Evolutionary conservation across 2,113 vertebrate species (phyloP), one percentile per base, ranked within the genome.

Genomic region (Lepisosteus osseus): DNA sequence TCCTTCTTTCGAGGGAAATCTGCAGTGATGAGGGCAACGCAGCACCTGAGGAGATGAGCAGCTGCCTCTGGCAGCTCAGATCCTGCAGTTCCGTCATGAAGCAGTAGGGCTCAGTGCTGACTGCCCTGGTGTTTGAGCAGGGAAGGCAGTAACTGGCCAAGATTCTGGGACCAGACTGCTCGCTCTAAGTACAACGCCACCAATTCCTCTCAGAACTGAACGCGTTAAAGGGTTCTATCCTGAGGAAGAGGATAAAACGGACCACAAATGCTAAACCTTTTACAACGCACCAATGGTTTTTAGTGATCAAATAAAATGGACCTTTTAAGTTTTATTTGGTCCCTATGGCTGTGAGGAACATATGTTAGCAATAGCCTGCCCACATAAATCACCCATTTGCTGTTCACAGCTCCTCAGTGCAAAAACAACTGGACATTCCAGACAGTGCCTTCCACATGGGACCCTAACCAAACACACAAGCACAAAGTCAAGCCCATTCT

Each of bases 311-410:
- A 90, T 90, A 87, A 90, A 90, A 90, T 72, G 73, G 78, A 82
- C 79, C 86, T 84, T 88, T 90, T 87, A 88, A 85, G 82, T 88
- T 91, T 89, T 86, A 89, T 89, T 82, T 77, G 86, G 79, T 88
- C 84, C 81, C 78, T 11, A 77, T 67, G 57, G 84, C 71, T 66
- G 73, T 71, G 45, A 73, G 67, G 76, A 74, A 77, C 82, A 81
- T 78, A 83, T 82, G 83, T 78, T 78, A 79, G 82, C 79, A 80
- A 71, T 76, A 82, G 78, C 74, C 1, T 3, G 3, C 54, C 65
- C 61, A 70, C 71, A 75, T 77, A 84, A 86, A 84, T 82, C 76
- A 72, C 61, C 74, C 44, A 12, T 43, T 57, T 57, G 67, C 40
- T 6, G 67, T 40, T 42, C 17, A 11, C 8, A 17, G 6, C 43